Evolutionary conservation across 2,888 invertebrate species (phyloP), one percentile per base, ranked within the genome.

Genomic region (Oxycera nigricornis): DNA sequence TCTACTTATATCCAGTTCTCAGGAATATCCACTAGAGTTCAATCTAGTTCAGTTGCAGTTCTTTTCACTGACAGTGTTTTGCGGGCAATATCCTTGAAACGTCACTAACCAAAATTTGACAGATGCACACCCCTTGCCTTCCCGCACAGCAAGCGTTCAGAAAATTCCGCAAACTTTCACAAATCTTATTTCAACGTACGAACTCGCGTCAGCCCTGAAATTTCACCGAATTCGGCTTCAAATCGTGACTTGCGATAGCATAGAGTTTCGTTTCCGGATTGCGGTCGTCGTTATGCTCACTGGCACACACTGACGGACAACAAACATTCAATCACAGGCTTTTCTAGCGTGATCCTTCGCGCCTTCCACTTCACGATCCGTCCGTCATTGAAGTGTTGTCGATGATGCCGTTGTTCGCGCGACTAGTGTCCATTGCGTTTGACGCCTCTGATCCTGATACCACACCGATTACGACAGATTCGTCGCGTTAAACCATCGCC

Each of bases 251-350:
- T 4, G 20, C 50, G 39, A 39, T 20, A 14, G n/a, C n/a, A n/a
- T n/a, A n/a, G n/a, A n/a, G n/a, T n/a, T n/a, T n/a, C n/a, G n/a
- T n/a, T n/a, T n/a, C n/a, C n/a, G n/a, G n/a, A 1, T 59, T 28
- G 62, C n/a, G 52, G 55, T 39, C 31, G 70, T 55, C 70, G 70
- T 70, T 52, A 70, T 70, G 70, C 70, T 52, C 70, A 70, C 70
- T 70, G 70, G 70, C 70, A 70, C 70, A 70, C 70, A 70, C 70
- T 30, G 70, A 70, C 52, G 55, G 31, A 52, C 70, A 17, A 11
- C 30, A 50, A 68, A 50, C 50, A 11, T 28, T 11, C 31, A 30
- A n/a, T 17, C 61, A 61, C 14, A 61, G 59, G 30, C 3, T 59
- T 41, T 41, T n/a, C 30, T 22, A 39, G 39, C 11, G 17, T 11